Percentiles rank a stretch among this genome's conserved stretches.
Evolutionary conservation across 2,888 invertebrate species (phyloP).

Genomic region (Sarcophaga rosellei): DNA sequence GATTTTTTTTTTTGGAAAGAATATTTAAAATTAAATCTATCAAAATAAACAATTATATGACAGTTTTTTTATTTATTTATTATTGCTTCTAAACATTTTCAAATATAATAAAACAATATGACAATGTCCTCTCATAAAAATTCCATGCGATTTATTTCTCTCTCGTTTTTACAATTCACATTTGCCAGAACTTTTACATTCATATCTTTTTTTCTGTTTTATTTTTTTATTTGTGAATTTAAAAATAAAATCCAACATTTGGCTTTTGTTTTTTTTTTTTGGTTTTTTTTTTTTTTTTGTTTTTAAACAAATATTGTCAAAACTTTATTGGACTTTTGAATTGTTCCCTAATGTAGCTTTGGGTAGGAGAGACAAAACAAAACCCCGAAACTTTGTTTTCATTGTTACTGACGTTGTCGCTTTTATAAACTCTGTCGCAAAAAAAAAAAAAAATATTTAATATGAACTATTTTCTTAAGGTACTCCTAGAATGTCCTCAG

Average conservation of each 20-base stretch:
- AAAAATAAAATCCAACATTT: too few species aligned
- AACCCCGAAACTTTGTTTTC: constrained; percentile 37
- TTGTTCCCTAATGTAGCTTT: constrained; percentile 58
- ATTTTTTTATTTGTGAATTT: background rate
- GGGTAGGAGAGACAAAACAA: background rate
- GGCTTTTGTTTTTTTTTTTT: background rate
- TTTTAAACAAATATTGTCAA: constrained; percentile 52
- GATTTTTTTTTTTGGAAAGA: background rate
- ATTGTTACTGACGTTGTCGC: constrained; percentile 27
- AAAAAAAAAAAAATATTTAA: background rate
- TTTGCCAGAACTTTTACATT: constrained; percentile 41
- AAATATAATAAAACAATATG: constrained; percentile 2
- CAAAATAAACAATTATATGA: background rate
- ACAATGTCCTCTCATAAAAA: background rate
- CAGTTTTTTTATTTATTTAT: background rate
- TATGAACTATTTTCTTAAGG: constrained; percentile 47
- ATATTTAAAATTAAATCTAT: background rate
- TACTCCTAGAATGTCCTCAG: constrained; percentile 50
- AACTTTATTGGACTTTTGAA: constrained; percentile 62
- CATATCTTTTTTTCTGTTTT: too few species aligned
- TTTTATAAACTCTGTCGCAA: constrained; percentile 48
- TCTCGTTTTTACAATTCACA: constrained; percentile 12
- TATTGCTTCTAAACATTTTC: background rate
- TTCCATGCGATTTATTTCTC: background rate
- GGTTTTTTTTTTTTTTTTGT: background rate